Base-by-base conservation (phyloP, 2,113 vertebrate species). In the Campylomormyrus numenius region DNA sequence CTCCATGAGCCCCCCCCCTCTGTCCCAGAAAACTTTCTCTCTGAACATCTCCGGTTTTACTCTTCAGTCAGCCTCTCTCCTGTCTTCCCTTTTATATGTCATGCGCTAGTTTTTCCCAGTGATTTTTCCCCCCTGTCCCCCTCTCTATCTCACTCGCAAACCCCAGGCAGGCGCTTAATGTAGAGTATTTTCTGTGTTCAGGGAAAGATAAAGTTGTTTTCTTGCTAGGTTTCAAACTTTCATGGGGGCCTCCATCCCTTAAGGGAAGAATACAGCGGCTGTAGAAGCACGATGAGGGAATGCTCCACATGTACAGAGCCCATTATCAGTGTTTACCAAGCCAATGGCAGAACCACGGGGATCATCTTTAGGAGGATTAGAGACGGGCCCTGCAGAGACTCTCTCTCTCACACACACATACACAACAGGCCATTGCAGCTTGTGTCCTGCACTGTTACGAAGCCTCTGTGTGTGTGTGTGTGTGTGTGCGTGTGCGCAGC, bases 301-400 rank as follows among this genome's bases (percentile, higher is more conserved):
- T 58, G 53, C 52, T 80, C 48, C 62, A 77, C 70, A 58, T 70
- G 87, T 83, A 88, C 85, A 87, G 70, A 90, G 91, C 62, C 90
- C 92, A 93, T 92, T 91, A 92, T 91, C 88, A 89, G 85, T 91
- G 92, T 93, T 94, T 93, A 93, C 91, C 89, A 92, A 92, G 89
- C 91, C 92, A 91, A 90, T 80, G 89, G 87, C 92, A 89, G 45
- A 90, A 92, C 92, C 91, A 88, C 84, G 77, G 92, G 89, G 91
- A 92, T 90, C 90, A 89, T 91, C 93, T 93, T 92, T 91, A 91
- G 90, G 85, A 87, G 91, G 89, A 92, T 93, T 93, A 93, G 87
- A 92, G 89, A 91, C 70, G 77, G 90, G 89, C 89, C 91, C 91
- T 56, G 56, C 88, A 90, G 88, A 88, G 86, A 52, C 58, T 74